Evolutionary conservation across 2,888 invertebrate species (phyloP), one percentile per base, ranked within the genome.

Genomic region (Subacronicta megacephala): DNA sequence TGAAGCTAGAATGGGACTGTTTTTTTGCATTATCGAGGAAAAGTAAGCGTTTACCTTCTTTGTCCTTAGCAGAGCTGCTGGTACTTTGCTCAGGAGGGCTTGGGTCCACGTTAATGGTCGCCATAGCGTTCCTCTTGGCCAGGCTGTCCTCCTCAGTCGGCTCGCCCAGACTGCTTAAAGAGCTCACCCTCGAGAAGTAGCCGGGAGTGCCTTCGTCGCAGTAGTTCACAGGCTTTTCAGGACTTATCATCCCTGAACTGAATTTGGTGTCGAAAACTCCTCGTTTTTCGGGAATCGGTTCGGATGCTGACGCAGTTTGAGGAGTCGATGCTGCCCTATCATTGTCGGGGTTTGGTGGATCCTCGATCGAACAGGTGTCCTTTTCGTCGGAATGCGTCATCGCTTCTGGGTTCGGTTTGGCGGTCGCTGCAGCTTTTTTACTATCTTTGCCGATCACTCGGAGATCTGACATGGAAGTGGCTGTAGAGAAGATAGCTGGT

Each of bases 121-220:
- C 93, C 84, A 88, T 89, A 1, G 93, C 94, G 54, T 93, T 93
- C 70, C 84, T 91, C 79, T 93, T 93, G 9, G 94, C 94, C 54
- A 93, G 69, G 51, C 87, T 82, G 45, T 92, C 92, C 45, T 90
- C 93, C 41, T 93, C 93, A 0, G 92, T 92, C 0, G 95, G 93
- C 64, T 95, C 95, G 0, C 92, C 94, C 12, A 96, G 84, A 62
- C 95, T 95, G 77, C 95, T 95, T 46, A 95, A 76, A 0, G 95
- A 95, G 73, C 95, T 95, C 37, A 95, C 95, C 7, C 96, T 90
- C 5, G 97, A 97, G 81, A 96, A 97, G 85, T 96, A 96, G 0
- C 96, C 97, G 0, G 98, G 98, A 0, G 98, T 98, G 0, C 97
- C 98, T 83, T 98, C 98, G 66, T 98, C 98, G 77, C 97, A 97